Evolutionary conservation across 2,888 invertebrate genomes (phyloP), one percentile per base, ranked within the genome.

Genomic region (Molorchus minor): DNA sequence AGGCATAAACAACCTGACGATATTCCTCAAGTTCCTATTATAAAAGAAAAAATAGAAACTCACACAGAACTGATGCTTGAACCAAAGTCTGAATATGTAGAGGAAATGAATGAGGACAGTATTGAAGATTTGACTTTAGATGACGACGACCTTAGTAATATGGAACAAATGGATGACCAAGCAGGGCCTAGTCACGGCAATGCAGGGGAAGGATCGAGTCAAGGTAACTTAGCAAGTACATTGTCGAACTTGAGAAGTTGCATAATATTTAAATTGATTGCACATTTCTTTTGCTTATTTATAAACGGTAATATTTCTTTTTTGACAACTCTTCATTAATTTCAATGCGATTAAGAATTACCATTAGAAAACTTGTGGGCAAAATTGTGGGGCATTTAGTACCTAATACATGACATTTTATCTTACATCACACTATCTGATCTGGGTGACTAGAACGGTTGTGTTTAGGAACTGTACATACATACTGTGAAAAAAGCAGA

Each of bases 121-220:
- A 91, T 93, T 74, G 93, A 93, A 82, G 93, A 93, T 81, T 87
- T 93, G 80, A 93, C 93, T 66, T 82, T 91, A 61, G 91, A 91
- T 74, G 91, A 93, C 79, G 93, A 93, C 75, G 87, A 88, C 76
- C 83, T 88, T 71, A 84, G 85, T 63, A 88, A 89, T 75, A 87
- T 91, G 81, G 89, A 88, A 81, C 85, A 86, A 79, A 85, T 87
- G 80, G 88, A 89, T 69, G 88, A 86, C 77, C 82, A 84, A 78
- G 88, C 90, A 73, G 90, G 90, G 79, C 89, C 90, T 73, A 86
- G 86, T 82, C 83, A 83, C 65, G 85, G 84, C 79, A 84, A 84
- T 71, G 87, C 88, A 83, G 88, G 84, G 67, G 89, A 90, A 84
- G 89, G 85, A 80, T 87, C 87, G 75, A 87, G 87, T 83, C 88